Evolutionary conservation across 2,113 vertebrate species (phyloP).

Genomic region (Cygnus buccinator): DNA sequence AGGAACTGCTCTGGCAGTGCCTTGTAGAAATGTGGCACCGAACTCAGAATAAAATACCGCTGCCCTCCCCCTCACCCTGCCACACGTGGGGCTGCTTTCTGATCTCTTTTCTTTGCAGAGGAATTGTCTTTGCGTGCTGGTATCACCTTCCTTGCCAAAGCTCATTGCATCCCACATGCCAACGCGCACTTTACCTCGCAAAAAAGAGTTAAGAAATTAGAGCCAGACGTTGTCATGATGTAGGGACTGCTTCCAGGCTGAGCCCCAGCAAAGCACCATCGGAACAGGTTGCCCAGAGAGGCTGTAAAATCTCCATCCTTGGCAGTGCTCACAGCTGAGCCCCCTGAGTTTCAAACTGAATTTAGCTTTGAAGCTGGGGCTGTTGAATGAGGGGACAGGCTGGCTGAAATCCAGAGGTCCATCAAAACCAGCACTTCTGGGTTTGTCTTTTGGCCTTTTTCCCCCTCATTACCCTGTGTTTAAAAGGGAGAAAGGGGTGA

Average conservation of each 20-base stretch:
- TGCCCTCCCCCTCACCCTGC: not conserved
- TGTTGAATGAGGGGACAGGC: not conserved
- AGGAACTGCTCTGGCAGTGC: not conserved
- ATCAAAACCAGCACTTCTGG: not conserved
- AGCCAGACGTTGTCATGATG: conserved; percentile 41
- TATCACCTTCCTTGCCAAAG: not conserved
- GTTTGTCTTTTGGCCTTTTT: not conserved
- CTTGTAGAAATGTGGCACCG: not conserved
- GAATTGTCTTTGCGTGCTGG: not conserved
- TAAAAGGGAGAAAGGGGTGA: not conserved
- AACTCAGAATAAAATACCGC: not conserved
- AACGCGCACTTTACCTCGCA: not conserved
- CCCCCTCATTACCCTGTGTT: not conserved
- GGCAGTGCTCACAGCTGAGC: not conserved
- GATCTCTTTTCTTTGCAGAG: not conserved
- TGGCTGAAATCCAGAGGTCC: not conserved
- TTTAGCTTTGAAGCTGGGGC: not conserved
- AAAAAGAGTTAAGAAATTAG: not conserved
- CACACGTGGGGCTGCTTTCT: not conserved
- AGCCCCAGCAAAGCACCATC: not conserved
- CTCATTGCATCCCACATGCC: not conserved
- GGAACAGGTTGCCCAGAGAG: not conserved
- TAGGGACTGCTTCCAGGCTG: not conserved
- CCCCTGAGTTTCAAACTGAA: not conserved
- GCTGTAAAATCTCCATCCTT: not conserved